These are phyloP conservation scores for Meiosimyza decipiens DNA, from an alignment of 2,888 invertebrate species.

Conservation along the genomic window DNA sequence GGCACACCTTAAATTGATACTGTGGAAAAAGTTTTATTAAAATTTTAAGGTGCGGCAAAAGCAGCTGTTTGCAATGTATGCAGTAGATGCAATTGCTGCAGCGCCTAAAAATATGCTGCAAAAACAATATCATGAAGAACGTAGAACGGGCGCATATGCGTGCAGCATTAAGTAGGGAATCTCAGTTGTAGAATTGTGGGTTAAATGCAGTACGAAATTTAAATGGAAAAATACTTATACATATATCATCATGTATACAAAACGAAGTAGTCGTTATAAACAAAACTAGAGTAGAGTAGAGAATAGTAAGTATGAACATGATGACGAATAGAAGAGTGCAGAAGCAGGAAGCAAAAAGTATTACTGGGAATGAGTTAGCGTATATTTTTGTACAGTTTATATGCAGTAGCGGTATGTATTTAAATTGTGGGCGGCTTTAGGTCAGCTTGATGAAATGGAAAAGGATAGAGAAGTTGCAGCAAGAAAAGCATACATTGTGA, in stretches of 20 bases:
- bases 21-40: not conserved
- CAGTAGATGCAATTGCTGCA: slow-evolving; percentile 13
- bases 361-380: not conserved
- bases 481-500: slow-evolving; percentile 8
- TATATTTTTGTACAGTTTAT: slow-evolving; percentile 8
- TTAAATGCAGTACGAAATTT: too few species aligned
- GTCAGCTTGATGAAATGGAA: not conserved
- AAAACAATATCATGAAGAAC: not conserved
- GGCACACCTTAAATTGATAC: slow-evolving; percentile 13
- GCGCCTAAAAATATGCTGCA: slow-evolving; percentile 25
- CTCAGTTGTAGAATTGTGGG: too few species aligned
- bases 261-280: too few species aligned
- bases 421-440: slow-evolving; percentile 4
- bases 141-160: too few species aligned
- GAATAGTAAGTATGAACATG: slow-evolving; percentile 19
- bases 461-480: slow-evolving; percentile 30
- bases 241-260: too few species aligned
- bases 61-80: slow-evolving; percentile 25
- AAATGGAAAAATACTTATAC: too few species aligned
- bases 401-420: slow-evolving; percentile 10
- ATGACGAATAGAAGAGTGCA: not conserved
- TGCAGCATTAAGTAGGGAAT: too few species aligned
- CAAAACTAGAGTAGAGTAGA: slow-evolving; percentile 32
- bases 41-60: slow-evolving; percentile 35
- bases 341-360: not conserved